Evolutionary conservation across 1,140 invertebrate genomes (phyloP), one percentile per base, ranked within the genome.

Genomic region (Druon quercuslanigerum): DNA sequence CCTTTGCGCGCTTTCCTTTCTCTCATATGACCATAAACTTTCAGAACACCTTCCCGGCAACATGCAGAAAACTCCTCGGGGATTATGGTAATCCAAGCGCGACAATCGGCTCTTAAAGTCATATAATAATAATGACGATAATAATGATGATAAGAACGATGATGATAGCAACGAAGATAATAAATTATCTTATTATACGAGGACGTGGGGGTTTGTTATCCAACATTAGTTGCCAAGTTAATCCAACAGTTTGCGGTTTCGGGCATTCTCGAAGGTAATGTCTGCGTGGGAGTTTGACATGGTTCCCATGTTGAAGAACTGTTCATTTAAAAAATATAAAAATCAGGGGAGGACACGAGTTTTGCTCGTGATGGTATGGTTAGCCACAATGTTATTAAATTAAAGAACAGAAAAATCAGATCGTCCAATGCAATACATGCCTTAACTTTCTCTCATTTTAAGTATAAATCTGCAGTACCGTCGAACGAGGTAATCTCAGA

Each of bases 21-120:
- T 82, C 84, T 82, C 76, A 54, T 76, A 78, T 56, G 81, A 75
- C 79, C 83, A 86, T 87, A 87, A 88, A 88, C 86, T 86, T 80
- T 84, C 75, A 80, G 75, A 74, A 81, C 81, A 75, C 80, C 86
- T 87, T 85, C 78, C 81, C 75, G 33, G 75, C 77, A 74, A 76
- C 76, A 80, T 81, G 74, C 77, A 79, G 77, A 78, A 83, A 78
- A 80, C 73, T 74, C 74, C 79, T 83, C 72, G 75, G 73, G 78
- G 78, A 76, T 81, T 83, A 83, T 83, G 79, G 77, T 81, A 83
- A 83, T 83, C 74, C 78, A 79, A 77, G 77, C 79, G 82, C 73
- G 79, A 81, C 82, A 81, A 81, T 83, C 79, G 82, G 80, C 82
- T 81, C 82, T 40, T 83, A 83, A 83, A 83, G 75, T 81, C 80